phyloP scores from a whole-genome alignment of 2,797 vertebrate species.

The Balearica regulorum region DNA sequence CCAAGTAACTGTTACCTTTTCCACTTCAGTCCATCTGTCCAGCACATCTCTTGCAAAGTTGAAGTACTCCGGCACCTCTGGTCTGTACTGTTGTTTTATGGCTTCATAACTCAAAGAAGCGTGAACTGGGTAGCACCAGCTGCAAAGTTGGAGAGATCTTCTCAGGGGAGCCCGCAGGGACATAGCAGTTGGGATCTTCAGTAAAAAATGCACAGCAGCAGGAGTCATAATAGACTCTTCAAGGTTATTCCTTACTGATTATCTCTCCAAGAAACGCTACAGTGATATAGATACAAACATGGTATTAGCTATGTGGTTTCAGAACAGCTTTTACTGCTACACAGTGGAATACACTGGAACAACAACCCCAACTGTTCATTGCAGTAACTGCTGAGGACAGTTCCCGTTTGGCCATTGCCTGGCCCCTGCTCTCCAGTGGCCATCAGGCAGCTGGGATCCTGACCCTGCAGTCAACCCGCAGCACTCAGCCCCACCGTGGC shows the following conservation, averaged over 20 bases:
- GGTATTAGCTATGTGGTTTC: background rate
- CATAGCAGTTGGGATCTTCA: background rate
- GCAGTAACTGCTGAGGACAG: background rate
- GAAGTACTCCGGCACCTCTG: constrained; percentile 76
- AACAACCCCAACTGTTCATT: background rate
- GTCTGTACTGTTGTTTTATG: constrained; percentile 66
- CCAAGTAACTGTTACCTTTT: constrained; percentile 71
- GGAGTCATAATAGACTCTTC: background rate
- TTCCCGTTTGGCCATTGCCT: background rate
- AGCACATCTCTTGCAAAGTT: constrained; percentile 84
- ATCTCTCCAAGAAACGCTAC: constrained; percentile 28
- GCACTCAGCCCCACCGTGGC: background rate
- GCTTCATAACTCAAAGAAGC: constrained; percentile 74
- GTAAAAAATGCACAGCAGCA: background rate
- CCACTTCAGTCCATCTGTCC: constrained; percentile 76
- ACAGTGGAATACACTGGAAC: background rate
- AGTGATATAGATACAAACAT: background rate
- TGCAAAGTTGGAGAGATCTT: constrained; percentile 4
- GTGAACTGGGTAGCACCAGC: background rate
- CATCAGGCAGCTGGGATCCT: background rate
- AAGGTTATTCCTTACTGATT: background rate
- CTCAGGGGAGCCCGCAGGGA: background rate
- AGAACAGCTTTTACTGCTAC: background rate
- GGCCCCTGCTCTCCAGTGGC: background rate
- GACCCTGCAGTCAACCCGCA: background rate